Evolutionary conservation across 1,140 invertebrate genomes (phyloP).

Genomic region (Rhagoletis zephyria): DNA sequence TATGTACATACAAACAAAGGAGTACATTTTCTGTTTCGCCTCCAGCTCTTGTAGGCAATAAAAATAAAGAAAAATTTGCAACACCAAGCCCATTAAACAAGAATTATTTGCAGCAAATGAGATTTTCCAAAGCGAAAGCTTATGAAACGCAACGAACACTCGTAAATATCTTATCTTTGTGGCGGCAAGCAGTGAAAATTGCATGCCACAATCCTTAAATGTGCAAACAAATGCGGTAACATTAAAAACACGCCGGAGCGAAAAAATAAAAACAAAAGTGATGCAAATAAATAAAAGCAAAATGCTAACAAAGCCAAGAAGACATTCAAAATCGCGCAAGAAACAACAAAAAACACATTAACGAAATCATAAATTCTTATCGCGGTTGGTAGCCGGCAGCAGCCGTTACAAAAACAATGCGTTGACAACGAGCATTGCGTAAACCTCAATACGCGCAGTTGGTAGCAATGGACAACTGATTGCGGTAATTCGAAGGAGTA

Average conservation of each 20-base stretch:
- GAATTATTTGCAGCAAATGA: conserved; percentile 47
- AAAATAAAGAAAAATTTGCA: conserved; percentile 57
- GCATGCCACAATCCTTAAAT: conserved; percentile 33
- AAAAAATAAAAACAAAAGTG: neutral
- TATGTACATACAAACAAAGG: neutral
- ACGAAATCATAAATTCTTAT: conserved; percentile 58
- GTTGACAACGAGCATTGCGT: conserved; percentile 13
- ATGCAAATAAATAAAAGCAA: conserved; percentile 41
- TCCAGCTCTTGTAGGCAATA: conserved; percentile 22
- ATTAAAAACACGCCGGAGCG: conserved; percentile 36
- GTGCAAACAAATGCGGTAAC: conserved; percentile 33
- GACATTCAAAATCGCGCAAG: conserved; percentile 6
- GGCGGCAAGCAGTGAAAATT: neutral
- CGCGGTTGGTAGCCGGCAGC: neutral
- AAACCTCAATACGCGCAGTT: neutral
- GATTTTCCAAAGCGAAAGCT: conserved; percentile 44
- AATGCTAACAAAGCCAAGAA: neutral
- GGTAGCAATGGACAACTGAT: conserved; percentile 2
- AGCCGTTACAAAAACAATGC: conserved; percentile 19
- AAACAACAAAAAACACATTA: conserved; percentile 57
- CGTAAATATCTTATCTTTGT: conserved; percentile 51
- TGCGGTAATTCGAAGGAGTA: conserved; percentile 13
- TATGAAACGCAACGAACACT: conserved; percentile 45
- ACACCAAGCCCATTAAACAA: conserved; percentile 54
- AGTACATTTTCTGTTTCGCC: neutral